A percentile compares a stretch with the other conserved stretches of the same genome.
These are phyloP conservation scores for Candoia aspera DNA, from an alignment of 2,113 vertebrate genomes.

Conservation along the genomic window DNA sequence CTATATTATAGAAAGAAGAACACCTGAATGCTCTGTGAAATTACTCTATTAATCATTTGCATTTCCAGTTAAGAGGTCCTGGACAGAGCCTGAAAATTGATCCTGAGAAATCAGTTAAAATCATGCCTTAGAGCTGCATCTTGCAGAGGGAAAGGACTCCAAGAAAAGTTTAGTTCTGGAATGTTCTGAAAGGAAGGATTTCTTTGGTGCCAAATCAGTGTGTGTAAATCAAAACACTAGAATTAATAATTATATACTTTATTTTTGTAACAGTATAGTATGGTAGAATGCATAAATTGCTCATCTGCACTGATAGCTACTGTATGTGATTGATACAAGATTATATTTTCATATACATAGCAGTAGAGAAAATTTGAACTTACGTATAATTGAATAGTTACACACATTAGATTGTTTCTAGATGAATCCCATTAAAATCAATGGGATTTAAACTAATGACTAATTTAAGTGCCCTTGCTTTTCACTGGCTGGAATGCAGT, in stretches of 20 bases:
- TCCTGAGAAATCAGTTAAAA: background rate
- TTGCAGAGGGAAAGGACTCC: background rate
- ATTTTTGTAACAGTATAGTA: background rate
- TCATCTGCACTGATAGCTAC: background rate
- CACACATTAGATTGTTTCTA: background rate
- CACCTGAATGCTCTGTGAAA: background rate
- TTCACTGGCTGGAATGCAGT: background rate
- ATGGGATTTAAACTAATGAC: too few species aligned
- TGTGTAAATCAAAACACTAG: background rate
- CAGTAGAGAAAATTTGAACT: background rate
- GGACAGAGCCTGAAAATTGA: background rate
- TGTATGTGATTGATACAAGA: background rate
- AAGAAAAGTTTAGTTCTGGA: background rate
- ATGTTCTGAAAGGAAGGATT: background rate
- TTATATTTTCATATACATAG: background rate
- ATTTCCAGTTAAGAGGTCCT: background rate
- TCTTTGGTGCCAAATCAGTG: background rate
- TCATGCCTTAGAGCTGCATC: background rate
- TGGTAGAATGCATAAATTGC: background rate
- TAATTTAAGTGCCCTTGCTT: background rate
- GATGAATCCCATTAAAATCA: background rate
- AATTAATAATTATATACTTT: too few species aligned
- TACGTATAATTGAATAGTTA: background rate
- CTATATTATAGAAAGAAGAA: background rate
- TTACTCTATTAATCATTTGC: background rate